Conservation (phyloP, 2,888 invertebrate genomes). For the Petrolisthes manimaculis region DNA sequence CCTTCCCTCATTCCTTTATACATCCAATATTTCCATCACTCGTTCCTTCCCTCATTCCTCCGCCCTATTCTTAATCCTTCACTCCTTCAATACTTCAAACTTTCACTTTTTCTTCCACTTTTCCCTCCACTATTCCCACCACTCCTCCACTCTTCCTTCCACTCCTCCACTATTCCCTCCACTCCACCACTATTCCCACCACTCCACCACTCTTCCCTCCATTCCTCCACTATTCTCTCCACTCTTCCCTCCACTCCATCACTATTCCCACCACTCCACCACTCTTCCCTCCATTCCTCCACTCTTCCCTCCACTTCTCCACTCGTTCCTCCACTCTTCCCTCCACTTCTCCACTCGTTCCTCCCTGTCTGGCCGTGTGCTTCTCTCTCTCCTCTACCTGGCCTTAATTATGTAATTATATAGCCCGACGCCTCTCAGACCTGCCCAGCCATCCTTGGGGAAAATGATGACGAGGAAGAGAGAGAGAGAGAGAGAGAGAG, state of each 20-base stretch:
- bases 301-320: neutral
- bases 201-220: slow-evolving; percentile 14
- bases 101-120: too few relatives aligned
- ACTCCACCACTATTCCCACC: neutral
- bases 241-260: neutral
- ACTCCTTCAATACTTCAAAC: too few relatives aligned
- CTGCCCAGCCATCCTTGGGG: neutral
- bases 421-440: slow-evolving; percentile 21
- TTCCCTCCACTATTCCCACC: neutral
- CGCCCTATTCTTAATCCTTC: too few relatives aligned
- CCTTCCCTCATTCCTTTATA: too few relatives aligned
- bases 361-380: neutral
- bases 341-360: neutral
- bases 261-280: neutral
- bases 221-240: neutral
- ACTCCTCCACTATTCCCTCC: neutral
- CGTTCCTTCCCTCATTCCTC: too few relatives aligned
- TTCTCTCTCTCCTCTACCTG: slow-evolving; percentile 1
- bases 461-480: neutral
- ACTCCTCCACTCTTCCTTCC: neutral
- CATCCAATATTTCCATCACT: too few relatives aligned
- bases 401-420: slow-evolving; percentile 30
- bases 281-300: neutral
- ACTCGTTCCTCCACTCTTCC: neutral
- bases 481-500: neutral